Evolutionary conservation across 2,113 vertebrate species (phyloP), one percentile per base, ranked within the genome.

Genomic region (Neolamprologus cancellatus): DNA sequence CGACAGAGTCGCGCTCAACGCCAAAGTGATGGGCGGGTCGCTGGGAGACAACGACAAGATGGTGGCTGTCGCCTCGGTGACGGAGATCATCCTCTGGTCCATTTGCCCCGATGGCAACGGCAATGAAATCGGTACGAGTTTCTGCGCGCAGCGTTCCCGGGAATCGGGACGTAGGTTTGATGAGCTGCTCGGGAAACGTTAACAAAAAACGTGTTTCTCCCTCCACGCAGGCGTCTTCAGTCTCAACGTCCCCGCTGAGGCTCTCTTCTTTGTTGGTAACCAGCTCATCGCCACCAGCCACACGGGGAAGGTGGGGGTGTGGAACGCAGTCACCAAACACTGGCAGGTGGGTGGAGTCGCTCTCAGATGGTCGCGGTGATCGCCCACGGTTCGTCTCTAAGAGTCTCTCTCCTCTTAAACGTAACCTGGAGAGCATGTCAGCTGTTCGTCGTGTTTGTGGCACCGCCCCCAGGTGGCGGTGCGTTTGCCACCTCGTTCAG

Each of bases 251-350:
- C 97, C 97, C 0, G 96, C 97, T n/a, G 97, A 99, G 82, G 97
- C 97, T 1, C 94, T 99, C 82, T 98, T 99, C 95, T 99, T 99
- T 1, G 97, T 99, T 0, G 98, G 98, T 39, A 99, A 97, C 93
- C 98, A 99, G 93, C 97, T 99, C 86, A 98, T 98, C 1, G 98
- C 98, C 78, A 98, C 98, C 20, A 99, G 98, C 84, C 97, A 98
- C 95, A 97, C 96, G 0, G 98, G 98, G 23, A 98, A 97, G 85
- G 97, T 99, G 0, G 98, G 98, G 0, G 98, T 99, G 15, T 99
- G 98, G 98, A 99, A 99, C 5, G 98, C 98, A 0, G 97, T 99
- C 89, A 99, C 98, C 85, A 98, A 99, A 88, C 98, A 99, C 95
- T 99, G 98, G 98, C 98, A 99, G 97, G 98, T 98, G 28, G 20